Evolutionary conservation across 2,113 vertebrate genomes (phyloP), one percentile per base, ranked within the genome.

Genomic region (Dipodomys spectabilis): DNA sequence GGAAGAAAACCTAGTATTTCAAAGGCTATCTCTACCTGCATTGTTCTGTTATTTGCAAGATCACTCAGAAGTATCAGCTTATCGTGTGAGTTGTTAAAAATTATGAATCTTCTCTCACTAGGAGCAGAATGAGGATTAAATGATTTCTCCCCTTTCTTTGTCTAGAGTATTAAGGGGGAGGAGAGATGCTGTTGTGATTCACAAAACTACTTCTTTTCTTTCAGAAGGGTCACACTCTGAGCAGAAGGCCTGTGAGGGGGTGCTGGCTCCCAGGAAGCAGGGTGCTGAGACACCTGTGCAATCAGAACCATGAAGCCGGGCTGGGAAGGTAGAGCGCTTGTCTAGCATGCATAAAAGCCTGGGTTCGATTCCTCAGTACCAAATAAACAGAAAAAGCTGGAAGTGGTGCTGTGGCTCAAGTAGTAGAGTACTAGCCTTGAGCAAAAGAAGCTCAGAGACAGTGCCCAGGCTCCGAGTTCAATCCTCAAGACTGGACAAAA

Each of bases 41-140:
- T 73, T 3, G 44, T 72, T 62, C 79, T 78, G 82, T 19, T 98
- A 98, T 98, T 98, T 98, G 97, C 97, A 97, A 98, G 95, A 96
- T 96, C 94, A 68, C 78, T 69, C 44, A 53, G 16, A 96, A 91
- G 15, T 35, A 96, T 97, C 49, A 92, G 44, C 91, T 78, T 93
- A 92, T 65, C 2, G 81, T 82, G 44, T 82, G 35, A 96, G 27
- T 27, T 23, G 32, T 94, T 94, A 83, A 85, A 96, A 49, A 94
- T 15, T 88, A 88, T 67, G 62, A 83, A 71, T 49, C 53, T 87
- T 88, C n/a, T 11, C 27, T 13, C 15, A 57, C 72, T 62, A 96
- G 93, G 95, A 90, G 82, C 79, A 96, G 97, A 96, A 96, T 30
- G 32, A 97, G n/a, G 91, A 97, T 94, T 93, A 96, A 98, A 92